phyloP scores from a whole-genome alignment of 2,113 vertebrate species.

The Chrysemys picta region DNA sequence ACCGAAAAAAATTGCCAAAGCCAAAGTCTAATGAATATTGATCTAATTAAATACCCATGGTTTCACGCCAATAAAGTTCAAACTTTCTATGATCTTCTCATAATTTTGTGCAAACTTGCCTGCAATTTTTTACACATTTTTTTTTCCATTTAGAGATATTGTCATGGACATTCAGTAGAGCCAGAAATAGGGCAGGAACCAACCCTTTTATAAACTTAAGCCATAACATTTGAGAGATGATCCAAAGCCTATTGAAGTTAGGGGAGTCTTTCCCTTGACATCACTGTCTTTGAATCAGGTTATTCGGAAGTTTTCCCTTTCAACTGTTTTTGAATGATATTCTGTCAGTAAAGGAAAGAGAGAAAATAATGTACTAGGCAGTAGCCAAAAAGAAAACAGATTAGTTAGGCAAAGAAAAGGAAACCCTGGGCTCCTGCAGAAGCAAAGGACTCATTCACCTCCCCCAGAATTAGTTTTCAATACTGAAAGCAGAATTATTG shows the following conservation, averaged over 20 bases:
- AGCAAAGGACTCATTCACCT: background rate
- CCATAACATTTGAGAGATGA: background rate
- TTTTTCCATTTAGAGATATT: background rate
- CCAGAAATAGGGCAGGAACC: background rate
- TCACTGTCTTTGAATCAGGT: accelerated
- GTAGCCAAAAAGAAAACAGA: background rate
- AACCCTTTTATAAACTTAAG: background rate
- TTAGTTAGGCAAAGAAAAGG: background rate
- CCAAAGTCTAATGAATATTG: background rate
- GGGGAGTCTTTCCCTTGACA: background rate
- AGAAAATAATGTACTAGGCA: background rate
- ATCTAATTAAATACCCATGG: background rate
- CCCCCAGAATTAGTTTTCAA: background rate
- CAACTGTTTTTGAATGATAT: background rate
- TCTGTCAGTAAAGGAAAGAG: background rate
- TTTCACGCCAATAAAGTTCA: background rate
- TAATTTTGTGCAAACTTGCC: background rate
- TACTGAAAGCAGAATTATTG: background rate
- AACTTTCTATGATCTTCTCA: background rate
- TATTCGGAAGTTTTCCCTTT: background rate
- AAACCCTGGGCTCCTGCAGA: background rate
- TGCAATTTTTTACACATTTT: background rate
- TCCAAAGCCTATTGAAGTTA: background rate
- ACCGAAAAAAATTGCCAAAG: background rate
- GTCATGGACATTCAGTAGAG: background rate